Evolutionary conservation across 2,888 invertebrate species (phyloP).

Genomic region (Matsumyia berberina): DNA sequence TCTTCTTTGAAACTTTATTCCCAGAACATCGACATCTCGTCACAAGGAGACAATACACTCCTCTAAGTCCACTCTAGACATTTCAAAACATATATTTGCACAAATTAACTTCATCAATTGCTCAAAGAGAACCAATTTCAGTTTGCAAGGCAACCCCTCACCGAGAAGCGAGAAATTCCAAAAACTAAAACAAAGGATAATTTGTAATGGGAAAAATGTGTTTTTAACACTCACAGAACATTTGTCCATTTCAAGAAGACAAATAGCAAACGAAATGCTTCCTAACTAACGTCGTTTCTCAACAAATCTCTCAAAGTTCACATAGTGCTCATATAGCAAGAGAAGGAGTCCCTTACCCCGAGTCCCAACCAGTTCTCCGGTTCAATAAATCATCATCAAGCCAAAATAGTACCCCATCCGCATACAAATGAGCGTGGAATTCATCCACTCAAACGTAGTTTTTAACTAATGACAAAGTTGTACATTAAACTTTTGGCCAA

Average conservation of each 20-base stretch:
- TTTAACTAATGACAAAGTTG: constrained; percentile 65
- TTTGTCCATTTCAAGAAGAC: constrained; percentile 49
- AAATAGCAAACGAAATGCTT: constrained; percentile 46
- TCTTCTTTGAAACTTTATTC: no score
- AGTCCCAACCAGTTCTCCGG: constrained; percentile 12
- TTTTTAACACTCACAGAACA: constrained; percentile 18
- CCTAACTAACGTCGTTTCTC: constrained; percentile 40
- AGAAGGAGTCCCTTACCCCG: constrained; percentile 12
- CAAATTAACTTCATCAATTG: no score
- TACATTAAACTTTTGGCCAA: constrained; percentile 50
- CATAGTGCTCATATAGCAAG: no score
- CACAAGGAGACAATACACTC: no score
- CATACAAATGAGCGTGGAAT: constrained; percentile 52
- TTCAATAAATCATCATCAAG: constrained; percentile 62
- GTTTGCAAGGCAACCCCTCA: no score
- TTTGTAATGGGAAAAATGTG: constrained; percentile 31
- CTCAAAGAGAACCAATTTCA: no score
- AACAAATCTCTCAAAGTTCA: constrained; percentile 37
- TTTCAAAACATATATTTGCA: no score
- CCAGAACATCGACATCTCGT: no score
- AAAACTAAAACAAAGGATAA: constrained; percentile 6
- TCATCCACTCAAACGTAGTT: constrained; percentile 45
- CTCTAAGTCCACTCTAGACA: no score
- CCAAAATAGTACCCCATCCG: constrained; percentile 26
- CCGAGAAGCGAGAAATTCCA: not conserved